Percentiles rank a stretch among this genome's conserved stretches.
Conservation (phyloP, 2,888 invertebrate species). For the Agrochola circellaris region DNA sequence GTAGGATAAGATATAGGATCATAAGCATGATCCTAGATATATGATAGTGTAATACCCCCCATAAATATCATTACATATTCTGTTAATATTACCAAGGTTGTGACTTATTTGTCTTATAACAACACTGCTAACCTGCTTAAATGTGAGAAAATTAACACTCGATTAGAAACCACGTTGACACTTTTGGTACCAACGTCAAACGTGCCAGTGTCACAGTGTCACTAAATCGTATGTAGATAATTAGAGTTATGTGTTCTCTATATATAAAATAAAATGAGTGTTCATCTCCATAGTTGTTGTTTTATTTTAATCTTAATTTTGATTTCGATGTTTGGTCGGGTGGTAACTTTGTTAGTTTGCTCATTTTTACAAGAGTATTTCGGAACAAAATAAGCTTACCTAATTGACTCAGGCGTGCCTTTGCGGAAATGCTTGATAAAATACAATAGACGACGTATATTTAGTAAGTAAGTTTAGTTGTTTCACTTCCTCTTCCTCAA, state of each 20-base stretch:
- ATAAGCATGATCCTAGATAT: no score
- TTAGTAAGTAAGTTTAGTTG: no score
- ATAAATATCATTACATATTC: neutral
- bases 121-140: constrained; percentile 1
- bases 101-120: constrained; percentile 1
- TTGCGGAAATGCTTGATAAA: no score
- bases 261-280: constrained; percentile 59
- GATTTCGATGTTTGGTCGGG: neutral
- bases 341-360: neutral
- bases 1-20: no score
- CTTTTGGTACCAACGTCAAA: neutral
- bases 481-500: no score
- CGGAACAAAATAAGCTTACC: no score
- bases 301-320: constrained; percentile 25
- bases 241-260: constrained; percentile 42
- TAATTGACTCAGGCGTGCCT: no score
- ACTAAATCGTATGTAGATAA: constrained; percentile 30
- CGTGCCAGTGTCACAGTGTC: constrained; percentile 14
- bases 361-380: no score
- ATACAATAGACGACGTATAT: no score
- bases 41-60: no score
- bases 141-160: constrained; percentile 13
- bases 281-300: constrained; percentile 29
- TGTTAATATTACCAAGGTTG: constrained; percentile 1
- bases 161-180: constrained; percentile 12